These are phyloP conservation scores for Miltochrista miniata DNA, from an alignment of 2,888 invertebrate genomes.

Conservation along the genomic window DNA sequence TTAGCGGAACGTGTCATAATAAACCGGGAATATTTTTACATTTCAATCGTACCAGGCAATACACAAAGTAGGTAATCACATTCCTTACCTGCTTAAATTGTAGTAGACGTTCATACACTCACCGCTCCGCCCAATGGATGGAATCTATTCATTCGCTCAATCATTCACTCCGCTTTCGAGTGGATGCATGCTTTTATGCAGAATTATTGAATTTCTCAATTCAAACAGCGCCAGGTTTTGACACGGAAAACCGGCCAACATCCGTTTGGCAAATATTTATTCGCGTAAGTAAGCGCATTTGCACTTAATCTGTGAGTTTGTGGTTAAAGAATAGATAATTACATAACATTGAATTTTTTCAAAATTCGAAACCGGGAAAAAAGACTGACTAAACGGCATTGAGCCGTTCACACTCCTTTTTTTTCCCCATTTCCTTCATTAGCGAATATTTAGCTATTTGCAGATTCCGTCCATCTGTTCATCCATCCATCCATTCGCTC, in stretches of 20 bases:
- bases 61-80: conserved; percentile 64
- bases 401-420: too few relatives aligned
- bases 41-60: conserved; percentile 52
- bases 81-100: conserved; percentile 45
- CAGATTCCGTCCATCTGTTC: too few relatives aligned
- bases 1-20: too few relatives aligned
- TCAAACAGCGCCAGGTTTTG: conserved; percentile 46
- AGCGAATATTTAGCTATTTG: too few relatives aligned
- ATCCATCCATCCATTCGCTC: too few relatives aligned
- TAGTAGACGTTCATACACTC: conserved; percentile 47
- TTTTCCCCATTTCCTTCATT: too few relatives aligned
- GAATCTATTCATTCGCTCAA: conserved; percentile 64
- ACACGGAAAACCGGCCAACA: conserved; percentile 51
- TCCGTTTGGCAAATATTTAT: conserved; percentile 60
- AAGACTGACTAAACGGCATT: too few relatives aligned
- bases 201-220: conserved; percentile 71
- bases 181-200: conserved; percentile 69
- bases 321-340: too few relatives aligned
- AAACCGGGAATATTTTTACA: too few relatives aligned
- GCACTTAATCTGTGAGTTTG: conserved; percentile 35
- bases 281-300: conserved; percentile 33
- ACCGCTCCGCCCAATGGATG: conserved; percentile 51
- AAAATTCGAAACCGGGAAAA: too few relatives aligned
- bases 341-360: too few relatives aligned
- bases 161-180: conserved; percentile 60